These are phyloP conservation scores for Thinocorus orbignyianus DNA, from an alignment of 2,113 vertebrate genomes.

Conservation along the genomic window DNA sequence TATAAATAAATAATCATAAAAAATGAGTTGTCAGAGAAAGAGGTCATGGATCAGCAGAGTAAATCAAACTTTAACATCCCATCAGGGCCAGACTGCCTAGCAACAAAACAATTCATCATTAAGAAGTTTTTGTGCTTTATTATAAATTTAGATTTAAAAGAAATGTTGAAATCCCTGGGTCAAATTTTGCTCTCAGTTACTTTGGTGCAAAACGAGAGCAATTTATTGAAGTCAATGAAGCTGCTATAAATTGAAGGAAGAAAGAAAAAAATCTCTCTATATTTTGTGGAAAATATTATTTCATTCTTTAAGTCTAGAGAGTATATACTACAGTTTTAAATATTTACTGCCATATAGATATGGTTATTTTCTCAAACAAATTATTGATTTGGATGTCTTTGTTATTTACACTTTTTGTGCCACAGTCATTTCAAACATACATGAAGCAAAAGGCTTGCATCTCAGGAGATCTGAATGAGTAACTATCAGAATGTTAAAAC, in stretches of 20 bases:
- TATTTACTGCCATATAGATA: not conserved
- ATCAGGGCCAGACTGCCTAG: slow-evolving; percentile 24
- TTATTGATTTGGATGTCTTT: not conserved
- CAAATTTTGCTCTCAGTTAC: slow-evolving; percentile 11
- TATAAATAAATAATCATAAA: slow-evolving; percentile 46
- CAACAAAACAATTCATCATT: slow-evolving; percentile 53
- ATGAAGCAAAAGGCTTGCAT: not conserved
- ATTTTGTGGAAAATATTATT: not conserved
- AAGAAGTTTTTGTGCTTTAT: slow-evolving; percentile 16
- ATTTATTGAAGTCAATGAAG: slow-evolving; percentile 24
- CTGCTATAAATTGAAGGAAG: not conserved
- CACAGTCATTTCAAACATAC: not conserved
- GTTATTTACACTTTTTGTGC: not conserved
- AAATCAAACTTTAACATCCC: slow-evolving; percentile 53
- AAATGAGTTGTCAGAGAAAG: slow-evolving; percentile 26
- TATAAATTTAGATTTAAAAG: slow-evolving; percentile 46
- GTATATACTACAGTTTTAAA: not conserved
- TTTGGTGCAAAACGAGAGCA: not conserved
- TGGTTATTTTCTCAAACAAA: not conserved
- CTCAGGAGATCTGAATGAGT: not conserved
- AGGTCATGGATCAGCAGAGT: slow-evolving; percentile 42
- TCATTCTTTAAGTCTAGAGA: not conserved
- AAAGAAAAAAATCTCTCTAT: not conserved
- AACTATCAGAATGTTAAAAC: not conserved
- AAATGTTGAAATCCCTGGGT: slow-evolving; percentile 1